Base-by-base conservation (phyloP, 2,113 vertebrate species). In the Phasianus colchicus region DNA sequence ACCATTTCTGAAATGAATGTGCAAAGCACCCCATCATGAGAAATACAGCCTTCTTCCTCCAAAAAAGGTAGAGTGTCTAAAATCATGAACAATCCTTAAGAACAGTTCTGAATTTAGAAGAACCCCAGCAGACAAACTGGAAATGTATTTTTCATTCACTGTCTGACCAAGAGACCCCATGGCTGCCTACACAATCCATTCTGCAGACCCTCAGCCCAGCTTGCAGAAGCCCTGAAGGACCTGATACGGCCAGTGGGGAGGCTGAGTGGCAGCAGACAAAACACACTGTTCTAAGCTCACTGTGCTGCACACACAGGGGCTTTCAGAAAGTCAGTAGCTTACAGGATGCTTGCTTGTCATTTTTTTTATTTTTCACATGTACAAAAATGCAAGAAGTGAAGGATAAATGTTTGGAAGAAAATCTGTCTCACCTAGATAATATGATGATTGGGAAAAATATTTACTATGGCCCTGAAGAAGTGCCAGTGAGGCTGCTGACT, bases 261-360 rank as follows among this genome's bases (percentile, higher is more conserved):
- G 58, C 52, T 73, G 38, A 78, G 55, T 22, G 83, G 67, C 52
- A n/a, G n/a, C 3, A 2, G 19, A 27, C 52, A 76, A 83, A 90
- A 11, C 0, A 0, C 27, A 24, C 0, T 0, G 52, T 6, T 21
- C 34, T 22, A 34, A 73, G 29, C 58, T n/a, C 48, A 57, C 6
- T 5, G 8, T 3, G 2, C 7, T 0, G 1, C 29, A 11, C 20
- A 29, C 6, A 20, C 1, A 72, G 54, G 45, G 19, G 7, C 25
- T 34, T 58, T 64, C 60, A 25, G 4, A 4, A 65, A 52, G 3
- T 34, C 67, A 32, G 6, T 18, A 18, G 24, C 36, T 71, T 27
- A 67, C 0, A 9, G 6, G 32, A 69, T 1, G 4, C 42, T 71
- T 36, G 29, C 16, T 79, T 36, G 29, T 11, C 80, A 21, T 6